Conservation (phyloP, 1,140 invertebrate genomes). For the Drosophila elegans region DNA sequence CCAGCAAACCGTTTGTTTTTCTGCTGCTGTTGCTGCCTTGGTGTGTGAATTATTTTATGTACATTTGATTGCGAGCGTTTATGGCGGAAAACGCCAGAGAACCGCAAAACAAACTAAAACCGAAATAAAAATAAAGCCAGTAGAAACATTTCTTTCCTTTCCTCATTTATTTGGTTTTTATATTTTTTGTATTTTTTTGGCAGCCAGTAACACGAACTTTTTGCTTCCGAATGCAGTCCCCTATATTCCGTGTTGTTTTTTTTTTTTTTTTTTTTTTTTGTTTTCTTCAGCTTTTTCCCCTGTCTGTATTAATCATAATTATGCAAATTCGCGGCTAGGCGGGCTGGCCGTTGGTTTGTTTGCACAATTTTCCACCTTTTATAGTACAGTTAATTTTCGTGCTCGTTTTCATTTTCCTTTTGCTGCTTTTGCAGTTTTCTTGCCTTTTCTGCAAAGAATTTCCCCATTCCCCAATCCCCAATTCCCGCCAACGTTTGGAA, state of each 20-base stretch:
- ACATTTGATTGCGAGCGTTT: constrained; percentile 80
- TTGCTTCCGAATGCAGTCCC: constrained; percentile 29
- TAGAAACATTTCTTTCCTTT: constrained; percentile 5
- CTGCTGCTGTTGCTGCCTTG: constrained; percentile 21
- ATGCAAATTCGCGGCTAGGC: constrained; percentile 65
- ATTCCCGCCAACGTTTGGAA: constrained; percentile 46
- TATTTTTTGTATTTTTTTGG: constrained; percentile 24
- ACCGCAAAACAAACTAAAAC: constrained; percentile 34
- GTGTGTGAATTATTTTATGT: constrained; percentile 81
- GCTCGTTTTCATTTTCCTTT: constrained; percentile 52
- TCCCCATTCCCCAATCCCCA: constrained; percentile 52
- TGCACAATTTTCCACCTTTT: constrained; percentile 84
- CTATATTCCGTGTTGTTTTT: not conserved
- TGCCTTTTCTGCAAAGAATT: constrained; percentile 61
- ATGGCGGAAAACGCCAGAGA: constrained; percentile 73
- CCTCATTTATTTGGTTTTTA: constrained; percentile 8
- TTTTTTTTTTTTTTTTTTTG: not conserved
- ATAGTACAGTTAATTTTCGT: constrained; percentile 84
- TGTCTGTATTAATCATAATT: constrained; percentile 79
- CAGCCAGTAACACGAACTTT: constrained; percentile 34
- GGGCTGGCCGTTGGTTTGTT: constrained; percentile 70
- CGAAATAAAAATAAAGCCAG: constrained; percentile 20
- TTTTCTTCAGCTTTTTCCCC: not conserved
- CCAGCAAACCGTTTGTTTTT: constrained; percentile 73
- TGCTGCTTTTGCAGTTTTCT: constrained; percentile 16